Evolutionary conservation across 2,797 vertebrate genomes (phyloP).

Genomic region (Scleropages formosus): DNA sequence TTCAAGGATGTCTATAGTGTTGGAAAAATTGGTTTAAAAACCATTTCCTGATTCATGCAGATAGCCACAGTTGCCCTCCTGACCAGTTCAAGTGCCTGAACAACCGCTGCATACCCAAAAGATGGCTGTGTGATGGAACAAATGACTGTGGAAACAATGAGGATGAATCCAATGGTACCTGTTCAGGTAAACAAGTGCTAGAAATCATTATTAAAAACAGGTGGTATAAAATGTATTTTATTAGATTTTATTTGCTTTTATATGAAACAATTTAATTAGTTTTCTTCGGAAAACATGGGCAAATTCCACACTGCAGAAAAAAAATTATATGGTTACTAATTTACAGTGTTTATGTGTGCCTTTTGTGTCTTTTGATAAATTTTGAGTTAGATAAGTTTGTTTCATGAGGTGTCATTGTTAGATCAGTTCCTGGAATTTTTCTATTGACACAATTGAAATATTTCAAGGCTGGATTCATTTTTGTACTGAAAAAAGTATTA

Average conservation of each 20-base stretch:
- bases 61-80: conserved; percentile 92
- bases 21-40: too few species aligned
- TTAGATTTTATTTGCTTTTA: too few species aligned
- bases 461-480: conserved; percentile 17
- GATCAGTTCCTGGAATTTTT: conserved; percentile 18
- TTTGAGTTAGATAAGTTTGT: conserved; percentile 18
- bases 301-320: too few species aligned
- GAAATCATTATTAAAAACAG: too few species aligned
- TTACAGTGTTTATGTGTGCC: too few species aligned
- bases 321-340: too few species aligned
- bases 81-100: conserved; percentile 96
- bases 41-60: conserved; percentile 53
- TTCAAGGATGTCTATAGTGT: too few species aligned
- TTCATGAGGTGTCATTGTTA: conserved; percentile 9
- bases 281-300: too few species aligned
- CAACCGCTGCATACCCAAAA: conserved; percentile 93
- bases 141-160: conserved; percentile 93
- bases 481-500: background rate
- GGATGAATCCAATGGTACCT: conserved; percentile 92
- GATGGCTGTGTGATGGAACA: conserved; percentile 95
- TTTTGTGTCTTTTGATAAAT: conserved; percentile 2
- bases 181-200: conserved; percentile 66
- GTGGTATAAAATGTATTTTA: too few species aligned
- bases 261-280: too few species aligned
- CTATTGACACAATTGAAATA: conserved; percentile 21